phyloP scores from a whole-genome alignment of 2,113 vertebrate genomes.

The Chlorocebus sabaeus region DNA sequence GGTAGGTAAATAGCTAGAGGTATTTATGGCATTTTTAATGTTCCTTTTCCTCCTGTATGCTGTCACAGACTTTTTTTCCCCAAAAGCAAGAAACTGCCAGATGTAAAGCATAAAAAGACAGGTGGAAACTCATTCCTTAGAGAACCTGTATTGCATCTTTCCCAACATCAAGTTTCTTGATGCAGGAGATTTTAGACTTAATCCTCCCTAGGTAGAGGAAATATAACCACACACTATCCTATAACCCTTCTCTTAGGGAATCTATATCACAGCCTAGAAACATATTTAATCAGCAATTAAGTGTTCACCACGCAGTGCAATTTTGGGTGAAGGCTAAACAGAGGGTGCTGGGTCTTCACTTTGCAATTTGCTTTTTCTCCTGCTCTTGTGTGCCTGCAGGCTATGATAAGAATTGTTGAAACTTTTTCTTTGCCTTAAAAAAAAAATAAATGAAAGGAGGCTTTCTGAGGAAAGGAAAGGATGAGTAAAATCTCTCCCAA shows the following conservation, averaged over 20 bases:
- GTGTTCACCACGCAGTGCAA: fast-evolving
- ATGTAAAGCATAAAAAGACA: neutral
- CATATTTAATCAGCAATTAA: constrained; percentile 12
- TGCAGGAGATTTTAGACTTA: neutral
- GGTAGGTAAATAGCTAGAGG: neutral
- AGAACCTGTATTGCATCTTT: fast-evolving
- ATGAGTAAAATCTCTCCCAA: neutral
- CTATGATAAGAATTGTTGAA: neutral
- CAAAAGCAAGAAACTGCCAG: neutral
- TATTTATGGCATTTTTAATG: neutral
- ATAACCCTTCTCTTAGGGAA: neutral
- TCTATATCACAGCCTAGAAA: neutral
- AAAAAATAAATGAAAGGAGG: neutral
- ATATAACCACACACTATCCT: fast-evolving
- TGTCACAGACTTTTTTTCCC: neutral
- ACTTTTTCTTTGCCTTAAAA: neutral
- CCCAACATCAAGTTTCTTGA: neutral
- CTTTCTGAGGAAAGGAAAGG: neutral
- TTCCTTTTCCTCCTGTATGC: neutral
- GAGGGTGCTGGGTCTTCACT: neutral
- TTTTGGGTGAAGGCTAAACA: neutral
- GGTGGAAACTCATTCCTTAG: neutral
- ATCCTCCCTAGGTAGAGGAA: neutral
- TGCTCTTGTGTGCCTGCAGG: neutral
- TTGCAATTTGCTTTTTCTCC: neutral